These are phyloP conservation scores for Octomys mimax DNA, from an alignment of 2,797 vertebrate species.

Conservation along the genomic window DNA sequence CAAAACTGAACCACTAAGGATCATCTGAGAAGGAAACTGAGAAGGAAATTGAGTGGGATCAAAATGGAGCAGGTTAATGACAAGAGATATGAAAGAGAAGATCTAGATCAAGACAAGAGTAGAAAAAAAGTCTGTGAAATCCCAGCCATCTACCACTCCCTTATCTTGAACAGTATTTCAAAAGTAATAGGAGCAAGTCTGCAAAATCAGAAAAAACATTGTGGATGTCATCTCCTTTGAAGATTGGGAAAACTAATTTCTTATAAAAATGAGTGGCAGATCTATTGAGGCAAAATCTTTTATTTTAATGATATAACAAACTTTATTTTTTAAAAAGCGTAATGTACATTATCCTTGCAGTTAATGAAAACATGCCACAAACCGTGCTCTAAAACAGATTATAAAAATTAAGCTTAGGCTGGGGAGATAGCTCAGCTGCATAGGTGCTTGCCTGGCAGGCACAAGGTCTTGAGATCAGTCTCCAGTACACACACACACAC, in stretches of 20 bases:
- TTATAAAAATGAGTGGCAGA: conserved; percentile 22
- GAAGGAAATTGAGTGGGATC: neutral
- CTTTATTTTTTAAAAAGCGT: neutral
- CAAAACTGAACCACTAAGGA: neutral
- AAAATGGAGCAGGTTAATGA: neutral
- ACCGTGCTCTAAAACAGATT: neutral
- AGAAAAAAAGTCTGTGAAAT: neutral
- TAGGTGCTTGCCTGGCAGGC: too few relatives aligned
- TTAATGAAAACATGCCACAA: conserved; percentile 3
- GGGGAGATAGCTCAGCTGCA: too few relatives aligned
- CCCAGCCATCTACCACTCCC: neutral
- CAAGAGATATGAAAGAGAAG: neutral
- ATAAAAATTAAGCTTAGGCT: too few relatives aligned
- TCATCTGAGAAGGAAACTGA: neutral
- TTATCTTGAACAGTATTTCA: neutral
- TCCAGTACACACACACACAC: too few relatives aligned
- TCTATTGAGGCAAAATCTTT: neutral
- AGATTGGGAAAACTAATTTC: neutral
- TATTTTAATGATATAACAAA: neutral
- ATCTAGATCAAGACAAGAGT: neutral
- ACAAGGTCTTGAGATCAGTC: too few relatives aligned
- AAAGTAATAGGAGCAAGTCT: neutral
- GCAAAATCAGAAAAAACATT: neutral
- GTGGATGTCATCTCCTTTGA: neutral
- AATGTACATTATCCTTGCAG: neutral